A percentile compares a stretch with the other conserved stretches of the same genome.
Conservation (phyloP, 2,797 vertebrate species). For the Clangula hyemalis region DNA sequence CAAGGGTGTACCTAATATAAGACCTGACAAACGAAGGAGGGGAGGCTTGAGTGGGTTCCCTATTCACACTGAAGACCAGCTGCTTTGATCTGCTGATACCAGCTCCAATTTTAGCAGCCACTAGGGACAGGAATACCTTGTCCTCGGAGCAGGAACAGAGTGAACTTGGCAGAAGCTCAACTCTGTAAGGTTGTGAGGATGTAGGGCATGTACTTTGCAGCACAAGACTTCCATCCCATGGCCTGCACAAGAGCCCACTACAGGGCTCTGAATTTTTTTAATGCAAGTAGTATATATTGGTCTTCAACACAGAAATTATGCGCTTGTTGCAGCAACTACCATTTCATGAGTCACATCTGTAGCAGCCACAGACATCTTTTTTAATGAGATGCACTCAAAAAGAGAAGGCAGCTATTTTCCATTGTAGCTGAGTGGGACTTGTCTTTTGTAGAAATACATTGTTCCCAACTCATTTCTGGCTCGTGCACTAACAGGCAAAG, state of each 20-base stretch:
- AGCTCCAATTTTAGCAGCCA: not conserved
- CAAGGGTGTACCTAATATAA: fast-evolving
- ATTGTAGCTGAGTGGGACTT: not conserved
- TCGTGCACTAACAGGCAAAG: not conserved
- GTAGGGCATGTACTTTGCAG: not conserved
- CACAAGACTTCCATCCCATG: not conserved
- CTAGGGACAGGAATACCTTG: not conserved
- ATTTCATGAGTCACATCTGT: not conserved
- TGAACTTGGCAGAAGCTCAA: not conserved
- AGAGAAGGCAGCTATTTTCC: not conserved
- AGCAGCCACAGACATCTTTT: not conserved
- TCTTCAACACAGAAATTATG: not conserved
- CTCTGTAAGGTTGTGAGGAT: not conserved
- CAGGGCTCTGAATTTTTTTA: not conserved
- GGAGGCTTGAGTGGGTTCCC: not conserved
- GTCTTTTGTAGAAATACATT: not conserved
- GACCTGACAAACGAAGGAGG: not conserved
- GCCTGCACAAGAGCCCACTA: not conserved
- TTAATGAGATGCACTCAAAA: not conserved
- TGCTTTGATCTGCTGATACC: not conserved
- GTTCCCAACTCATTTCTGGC: not conserved
- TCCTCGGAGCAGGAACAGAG: not conserved
- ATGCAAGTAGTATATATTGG: not conserved
- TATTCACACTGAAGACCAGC: not conserved
- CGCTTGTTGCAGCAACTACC: not conserved